Base-by-base conservation (phyloP, 2,113 vertebrate genomes). In the Pterophyllum scalare region DNA sequence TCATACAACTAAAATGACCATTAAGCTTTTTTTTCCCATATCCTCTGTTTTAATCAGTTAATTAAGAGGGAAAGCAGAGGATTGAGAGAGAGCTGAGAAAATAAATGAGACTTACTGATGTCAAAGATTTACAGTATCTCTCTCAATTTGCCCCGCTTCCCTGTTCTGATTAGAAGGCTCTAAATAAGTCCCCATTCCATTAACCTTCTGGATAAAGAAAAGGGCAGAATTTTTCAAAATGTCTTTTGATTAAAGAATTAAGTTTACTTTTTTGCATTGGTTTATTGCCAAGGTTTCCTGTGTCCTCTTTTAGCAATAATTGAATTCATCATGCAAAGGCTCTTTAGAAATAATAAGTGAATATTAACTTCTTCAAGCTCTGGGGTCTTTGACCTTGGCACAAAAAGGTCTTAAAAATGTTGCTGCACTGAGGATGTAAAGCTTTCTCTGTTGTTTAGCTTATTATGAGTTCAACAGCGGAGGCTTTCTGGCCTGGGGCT, bases 121-220 rank as follows among this genome's bases (percentile, higher is more conserved):
- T 87, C 46, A 87, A 19, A 82, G 70, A 86, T 88, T 87, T 85
- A 82, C 61, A 60, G 35, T 61, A 64, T 89, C 82, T 75, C 43
- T 59, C 77, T 80, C 64, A 57, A n/a, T 75, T 88, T 82, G 17
- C 46, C 65, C 14, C 35, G 33, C n/a, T 75, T 77, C 22, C 38
- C 46, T 75, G 20, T 87, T 83, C 79, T 86, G 79, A 87, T 85
- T 79, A 81, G 11, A 82, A 26, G 33, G n/a, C 61, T 76, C 72
- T 77, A 62, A 87, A 82, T 83, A 84, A 83, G 28, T 33, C 7
- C 10, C 12, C 22, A 11, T 75, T 86, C 54, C 79, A 87, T 88
- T 90, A 90, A 89, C 86, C 89, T 86, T 90, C 59, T 52, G 57
- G 22, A 65, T 31, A 84, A 76, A 81, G 46, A 14, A 64, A 89